Evolutionary conservation across 2,888 invertebrate species (phyloP).

Genomic region (Conchocele bisecta): DNA sequence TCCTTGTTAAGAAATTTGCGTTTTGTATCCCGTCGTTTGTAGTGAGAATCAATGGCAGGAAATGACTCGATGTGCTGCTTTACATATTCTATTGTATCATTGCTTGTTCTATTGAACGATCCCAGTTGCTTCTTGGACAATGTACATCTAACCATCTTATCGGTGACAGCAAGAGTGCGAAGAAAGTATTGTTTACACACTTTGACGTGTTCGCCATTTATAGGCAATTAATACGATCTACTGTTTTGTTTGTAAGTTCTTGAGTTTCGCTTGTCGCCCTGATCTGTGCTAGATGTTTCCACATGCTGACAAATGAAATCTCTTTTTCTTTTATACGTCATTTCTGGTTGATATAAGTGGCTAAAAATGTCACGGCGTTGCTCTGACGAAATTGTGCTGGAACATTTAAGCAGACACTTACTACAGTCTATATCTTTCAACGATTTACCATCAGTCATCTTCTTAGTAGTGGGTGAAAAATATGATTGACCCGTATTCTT

Average conservation of each 20-base stretch:
- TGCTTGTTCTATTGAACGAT: slow-evolving; percentile 40
- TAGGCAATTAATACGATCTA: not conserved
- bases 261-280: not conserved
- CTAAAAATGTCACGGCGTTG: no score
- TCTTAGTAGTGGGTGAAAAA: no score
- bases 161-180: slow-evolving; percentile 27
- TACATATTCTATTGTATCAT: not conserved
- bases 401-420: no score
- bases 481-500: no score
- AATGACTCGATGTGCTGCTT: slow-evolving; percentile 32
- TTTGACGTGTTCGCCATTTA: not conserved
- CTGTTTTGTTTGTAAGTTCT: not conserved
- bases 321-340: no score
- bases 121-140: slow-evolving; percentile 30
- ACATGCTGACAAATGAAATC: no score
- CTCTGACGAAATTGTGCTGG: no score
- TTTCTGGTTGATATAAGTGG: no score
- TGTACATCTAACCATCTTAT: slow-evolving; percentile 34
- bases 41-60: slow-evolving; percentile 31
- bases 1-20: slow-evolving; percentile 12
- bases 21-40: slow-evolving; percentile 10
- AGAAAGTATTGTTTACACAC: slow-evolving; percentile 43
- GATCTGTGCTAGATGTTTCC: no score
- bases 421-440: no score
- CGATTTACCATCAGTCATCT: no score